These are phyloP conservation scores for Megaleporinus macrocephalus DNA, from an alignment of 2,113 vertebrate genomes.

Conservation along the genomic window DNA sequence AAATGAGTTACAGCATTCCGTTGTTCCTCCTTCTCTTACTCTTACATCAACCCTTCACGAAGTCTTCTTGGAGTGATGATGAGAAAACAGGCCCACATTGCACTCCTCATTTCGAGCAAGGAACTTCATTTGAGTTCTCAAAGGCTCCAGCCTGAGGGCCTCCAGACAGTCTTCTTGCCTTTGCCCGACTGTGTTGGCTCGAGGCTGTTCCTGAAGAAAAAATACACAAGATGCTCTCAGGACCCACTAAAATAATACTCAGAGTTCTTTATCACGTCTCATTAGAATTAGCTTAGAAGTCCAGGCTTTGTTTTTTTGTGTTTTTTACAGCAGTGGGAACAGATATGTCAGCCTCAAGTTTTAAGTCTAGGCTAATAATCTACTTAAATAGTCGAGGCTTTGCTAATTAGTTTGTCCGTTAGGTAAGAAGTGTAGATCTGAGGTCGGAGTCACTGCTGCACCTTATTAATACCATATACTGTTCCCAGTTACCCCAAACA, in stretches of 20 bases:
- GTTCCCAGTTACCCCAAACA: too few relatives aligned
- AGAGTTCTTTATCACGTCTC: slow-evolving; percentile 9
- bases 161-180: slow-evolving; percentile 6
- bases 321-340: slow-evolving; percentile 17
- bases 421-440: too few relatives aligned
- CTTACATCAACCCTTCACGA: neutral
- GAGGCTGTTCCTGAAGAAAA: slow-evolving; percentile 26
- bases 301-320: slow-evolving; percentile 14
- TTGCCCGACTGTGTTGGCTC: slow-evolving; percentile 35
- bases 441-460: too few relatives aligned
- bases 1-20: neutral
- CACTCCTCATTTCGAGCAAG: neutral
- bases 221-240: neutral
- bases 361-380: too few relatives aligned
- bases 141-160: slow-evolving; percentile 19
- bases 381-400: too few relatives aligned
- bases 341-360: slow-evolving; percentile 29
- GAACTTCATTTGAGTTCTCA: slow-evolving; percentile 19
- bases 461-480: too few relatives aligned
- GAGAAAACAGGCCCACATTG: slow-evolving; percentile 8
- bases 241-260: slow-evolving; percentile 18
- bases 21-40: neutral
- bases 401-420: too few relatives aligned
- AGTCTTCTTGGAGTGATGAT: neutral
- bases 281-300: neutral